phyloP scores from a whole-genome alignment of 1,140 invertebrate genomes.

The Thaumatotibia leucotreta region DNA sequence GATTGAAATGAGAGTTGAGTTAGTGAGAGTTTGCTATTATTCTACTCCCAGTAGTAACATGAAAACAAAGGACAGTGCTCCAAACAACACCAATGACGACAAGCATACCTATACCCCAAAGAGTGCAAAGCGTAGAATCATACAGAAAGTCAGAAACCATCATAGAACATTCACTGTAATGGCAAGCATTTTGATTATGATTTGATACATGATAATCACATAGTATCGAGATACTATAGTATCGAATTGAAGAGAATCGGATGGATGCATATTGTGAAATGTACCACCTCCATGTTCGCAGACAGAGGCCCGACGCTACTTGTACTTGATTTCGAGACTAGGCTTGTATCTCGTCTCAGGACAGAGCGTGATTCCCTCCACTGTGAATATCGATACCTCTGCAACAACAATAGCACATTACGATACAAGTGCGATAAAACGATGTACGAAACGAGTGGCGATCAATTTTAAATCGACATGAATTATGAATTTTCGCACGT shows the following conservation, averaged over 20 bases:
- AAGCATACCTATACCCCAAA: not conserved
- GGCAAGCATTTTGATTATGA: not conserved
- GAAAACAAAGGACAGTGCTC: not conserved
- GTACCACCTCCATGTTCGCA: not conserved
- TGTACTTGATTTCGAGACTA: not conserved
- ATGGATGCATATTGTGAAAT: not conserved
- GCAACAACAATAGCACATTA: no score
- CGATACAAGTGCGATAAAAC: no score
- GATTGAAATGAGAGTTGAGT: no score
- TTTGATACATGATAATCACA: not conserved
- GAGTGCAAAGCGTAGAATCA: not conserved
- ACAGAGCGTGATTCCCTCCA: conserved; percentile 89
- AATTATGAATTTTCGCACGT: no score
- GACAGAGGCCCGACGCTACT: not conserved
- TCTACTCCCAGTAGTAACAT: no score
- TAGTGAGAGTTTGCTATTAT: no score
- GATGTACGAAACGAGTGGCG: no score
- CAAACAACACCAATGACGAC: not conserved
- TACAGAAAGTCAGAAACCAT: not conserved
- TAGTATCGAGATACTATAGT: not conserved
- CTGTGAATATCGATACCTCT: conserved; percentile 95
- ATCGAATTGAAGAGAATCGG: not conserved
- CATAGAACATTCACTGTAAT: not conserved
- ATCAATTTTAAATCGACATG: no score
- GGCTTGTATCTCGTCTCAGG: conserved; percentile 77